Evolutionary conservation across 2,797 vertebrate genomes (phyloP), one percentile per base, ranked within the genome.

Genomic region (Ptychadena robeensis): DNA sequence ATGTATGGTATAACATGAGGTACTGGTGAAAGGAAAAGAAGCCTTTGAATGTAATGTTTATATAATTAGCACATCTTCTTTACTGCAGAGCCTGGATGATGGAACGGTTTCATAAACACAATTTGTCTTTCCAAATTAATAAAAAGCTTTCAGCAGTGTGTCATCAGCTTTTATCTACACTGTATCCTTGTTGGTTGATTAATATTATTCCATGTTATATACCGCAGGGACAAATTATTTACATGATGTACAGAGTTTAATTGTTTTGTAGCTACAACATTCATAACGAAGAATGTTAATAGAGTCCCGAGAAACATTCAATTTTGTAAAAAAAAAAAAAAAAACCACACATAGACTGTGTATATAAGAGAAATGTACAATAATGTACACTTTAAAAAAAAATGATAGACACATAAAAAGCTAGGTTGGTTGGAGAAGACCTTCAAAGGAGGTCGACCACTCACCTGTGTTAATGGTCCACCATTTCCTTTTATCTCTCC

Each of bases 101-200:
- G 4, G 22, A 48, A 34, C 11, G 7, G 11, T 11, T 32, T 48
- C 10, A 44, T 6, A n/a, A 67, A 63, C 31, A n/a, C 22, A 35
- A 65, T 80, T 10, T 15, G 14, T 64, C 53, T 38, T 80, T 10
- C 11, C 28, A 64, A 48, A 80, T 71, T 72, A 80, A 80, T 71
- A 71, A 68, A 80, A 53, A 25, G 67, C 68, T 71, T 64, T 80
- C 67, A 64, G 28, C 68, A 34, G 59, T 40, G 25, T 61, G 68
- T 63, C 67, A 71, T 72, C 68, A 73, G 69, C 59, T 66, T 72
- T 72, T 73, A 73, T 65, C 61, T 81, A 65, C 69, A 34, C 2
- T 48, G 69, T 73, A 48, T 63, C 28, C 37, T 2, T 72, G 78
- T 40, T 72, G 65, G 59, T 44, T 44, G 59, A 73, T 81, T 53